phyloP scores from a whole-genome alignment of 2,113 vertebrate genomes.

The Triplophysa tibetana region DNA sequence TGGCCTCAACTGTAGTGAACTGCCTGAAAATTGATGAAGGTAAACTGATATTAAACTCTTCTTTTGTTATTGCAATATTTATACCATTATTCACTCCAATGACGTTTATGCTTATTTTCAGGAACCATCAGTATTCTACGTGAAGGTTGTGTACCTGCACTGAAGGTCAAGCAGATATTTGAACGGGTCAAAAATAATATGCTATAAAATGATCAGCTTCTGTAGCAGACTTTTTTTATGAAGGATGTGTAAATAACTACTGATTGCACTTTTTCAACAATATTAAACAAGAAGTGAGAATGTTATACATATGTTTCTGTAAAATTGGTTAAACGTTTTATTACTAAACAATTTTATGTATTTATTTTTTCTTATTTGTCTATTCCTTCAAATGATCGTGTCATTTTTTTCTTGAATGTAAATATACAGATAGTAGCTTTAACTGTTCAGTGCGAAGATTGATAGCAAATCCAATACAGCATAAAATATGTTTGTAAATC shows the following conservation, averaged over 20 bases:
- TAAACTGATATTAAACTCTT: conserved; percentile 53
- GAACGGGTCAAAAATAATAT: conserved; percentile 76
- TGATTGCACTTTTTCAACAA: too few relatives aligned
- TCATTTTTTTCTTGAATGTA: background rate
- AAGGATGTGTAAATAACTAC: background rate
- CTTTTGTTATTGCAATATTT: background rate
- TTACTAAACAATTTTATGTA: background rate
- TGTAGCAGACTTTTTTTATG: background rate
- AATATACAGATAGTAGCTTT: background rate
- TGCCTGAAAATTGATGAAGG: conserved; percentile 85
- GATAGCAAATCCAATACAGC: background rate
- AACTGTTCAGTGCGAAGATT: background rate
- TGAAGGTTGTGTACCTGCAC: conserved; percentile 84
- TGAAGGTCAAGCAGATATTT: conserved; percentile 82
- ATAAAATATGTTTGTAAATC: background rate
- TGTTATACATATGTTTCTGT: background rate
- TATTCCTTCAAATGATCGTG: background rate
- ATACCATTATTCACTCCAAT: background rate
- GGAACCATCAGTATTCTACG: conserved; percentile 80
- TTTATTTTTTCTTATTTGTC: conserved; percentile 21
- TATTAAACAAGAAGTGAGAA: background rate
- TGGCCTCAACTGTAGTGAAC: conserved; percentile 86
- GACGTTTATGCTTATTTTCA: conserved; percentile 53
- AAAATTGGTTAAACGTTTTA: background rate
- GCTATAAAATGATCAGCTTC: conserved; percentile 53